phyloP scores from a whole-genome alignment of 2,888 invertebrate species.

The Daptonema setosum region DNA sequence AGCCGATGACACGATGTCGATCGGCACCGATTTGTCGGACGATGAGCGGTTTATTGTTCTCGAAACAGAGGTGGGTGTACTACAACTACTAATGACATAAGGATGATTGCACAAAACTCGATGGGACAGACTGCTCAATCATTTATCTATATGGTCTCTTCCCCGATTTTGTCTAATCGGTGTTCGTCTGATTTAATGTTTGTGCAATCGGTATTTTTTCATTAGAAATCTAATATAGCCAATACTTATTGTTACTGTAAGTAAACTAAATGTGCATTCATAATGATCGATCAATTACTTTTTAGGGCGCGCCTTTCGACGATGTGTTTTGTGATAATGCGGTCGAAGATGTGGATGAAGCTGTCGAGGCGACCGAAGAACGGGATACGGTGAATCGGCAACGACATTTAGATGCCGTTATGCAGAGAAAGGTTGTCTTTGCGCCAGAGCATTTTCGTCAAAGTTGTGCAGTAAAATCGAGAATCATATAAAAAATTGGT shows the following conservation, averaged over 20 bases:
- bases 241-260: background rate
- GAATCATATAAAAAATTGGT: too few relatives aligned
- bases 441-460: too few relatives aligned
- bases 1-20: conserved; percentile 1
- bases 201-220: too few relatives aligned
- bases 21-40: conserved; percentile 2
- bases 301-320: conserved; percentile 1
- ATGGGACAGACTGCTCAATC: too few relatives aligned
- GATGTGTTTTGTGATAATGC: conserved; percentile 1
- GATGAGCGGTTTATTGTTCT: conserved; percentile 2
- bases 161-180: too few relatives aligned
- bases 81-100: too few relatives aligned
- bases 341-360: background rate
- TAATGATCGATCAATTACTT: background rate
- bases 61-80: background rate
- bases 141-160: too few relatives aligned
- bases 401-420: background rate
- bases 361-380: background rate
- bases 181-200: too few relatives aligned
- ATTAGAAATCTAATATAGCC: background rate
- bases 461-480: too few relatives aligned
- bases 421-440: background rate
- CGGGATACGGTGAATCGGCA: background rate
- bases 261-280: background rate
- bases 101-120: too few relatives aligned